A percentile compares a stretch with the other conserved stretches of the same genome.
These are phyloP conservation scores for Mnemiopsis leidyi DNA, from an alignment of 37 sponge, comb jelly and placozoan genomes.

Conservation along the genomic window DNA sequence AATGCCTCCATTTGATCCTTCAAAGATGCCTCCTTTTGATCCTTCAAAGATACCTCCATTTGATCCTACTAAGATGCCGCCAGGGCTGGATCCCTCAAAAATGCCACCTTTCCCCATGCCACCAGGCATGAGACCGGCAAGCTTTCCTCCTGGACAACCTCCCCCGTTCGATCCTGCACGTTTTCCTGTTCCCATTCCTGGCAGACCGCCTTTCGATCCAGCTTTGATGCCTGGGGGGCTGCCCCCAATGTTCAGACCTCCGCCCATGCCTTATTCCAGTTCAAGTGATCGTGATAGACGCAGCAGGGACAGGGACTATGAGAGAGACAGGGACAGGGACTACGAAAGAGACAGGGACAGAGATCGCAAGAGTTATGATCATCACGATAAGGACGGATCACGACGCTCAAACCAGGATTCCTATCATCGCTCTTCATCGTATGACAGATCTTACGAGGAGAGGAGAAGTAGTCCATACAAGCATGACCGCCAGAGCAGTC, in stretches of 20 bases:
- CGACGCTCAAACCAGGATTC: background rate
- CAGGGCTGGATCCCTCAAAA: conserved; percentile 30
- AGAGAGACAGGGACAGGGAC: conserved; percentile 16
- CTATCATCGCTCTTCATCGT: too few species aligned
- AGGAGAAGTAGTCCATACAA: background rate
- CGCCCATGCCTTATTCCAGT: background rate
- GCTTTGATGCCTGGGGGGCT: background rate
- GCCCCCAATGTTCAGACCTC: conserved; percentile 34
- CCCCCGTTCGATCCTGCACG: conserved; percentile 11
- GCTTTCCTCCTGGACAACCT: background rate
- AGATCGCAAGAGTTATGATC: background rate
- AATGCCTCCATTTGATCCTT: conserved; percentile 37
- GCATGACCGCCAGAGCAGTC: background rate
- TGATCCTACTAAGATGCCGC: conserved; percentile 54
- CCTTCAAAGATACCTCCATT: background rate
- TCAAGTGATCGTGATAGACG: background rate
- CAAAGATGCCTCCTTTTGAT: conserved; percentile 11
- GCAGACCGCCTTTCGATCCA: conserved; percentile 14
- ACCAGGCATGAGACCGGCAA: conserved; percentile 8
- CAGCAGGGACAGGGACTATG: conserved; percentile 27
- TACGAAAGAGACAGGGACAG: background rate
- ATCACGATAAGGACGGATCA: background rate
- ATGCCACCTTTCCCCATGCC: conserved; percentile 31
- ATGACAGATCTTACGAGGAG: background rate
- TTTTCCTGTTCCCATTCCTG: background rate